Conservation (phyloP, 2,797 vertebrate genomes). For the Premnoplex brunnescens region DNA sequence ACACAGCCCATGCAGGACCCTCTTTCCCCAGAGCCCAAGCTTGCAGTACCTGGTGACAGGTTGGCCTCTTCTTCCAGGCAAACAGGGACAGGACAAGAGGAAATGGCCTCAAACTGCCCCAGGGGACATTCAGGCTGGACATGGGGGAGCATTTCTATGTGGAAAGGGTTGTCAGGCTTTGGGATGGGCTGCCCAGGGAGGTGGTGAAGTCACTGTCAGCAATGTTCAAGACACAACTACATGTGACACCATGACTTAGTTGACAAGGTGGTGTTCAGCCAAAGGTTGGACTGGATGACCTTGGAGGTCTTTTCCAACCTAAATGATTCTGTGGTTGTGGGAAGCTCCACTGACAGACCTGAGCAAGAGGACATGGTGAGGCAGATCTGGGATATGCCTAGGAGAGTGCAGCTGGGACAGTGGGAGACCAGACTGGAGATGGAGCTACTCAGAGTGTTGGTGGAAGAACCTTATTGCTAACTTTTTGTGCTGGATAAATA, state of each 20-base stretch:
- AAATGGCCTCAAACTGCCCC: fast-evolving
- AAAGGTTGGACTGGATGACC: background rate
- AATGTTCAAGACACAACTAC: background rate
- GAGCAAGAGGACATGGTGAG: background rate
- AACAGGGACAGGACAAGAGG: background rate
- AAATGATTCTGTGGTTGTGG: background rate
- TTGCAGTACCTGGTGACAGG: background rate
- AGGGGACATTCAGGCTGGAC: background rate
- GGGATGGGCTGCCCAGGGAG: background rate
- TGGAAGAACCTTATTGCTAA: background rate
- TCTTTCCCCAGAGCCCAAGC: background rate
- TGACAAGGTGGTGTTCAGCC: background rate
- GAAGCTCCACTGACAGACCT: background rate
- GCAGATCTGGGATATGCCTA: background rate
- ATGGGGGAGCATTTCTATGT: background rate
- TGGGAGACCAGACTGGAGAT: background rate
- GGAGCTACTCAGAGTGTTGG: background rate
- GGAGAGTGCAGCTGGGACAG: background rate
- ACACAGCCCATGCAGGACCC: background rate
- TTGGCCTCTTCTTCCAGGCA: background rate
- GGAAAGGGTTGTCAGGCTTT: background rate
- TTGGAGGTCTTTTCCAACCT: background rate
- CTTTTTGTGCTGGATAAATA: background rate
- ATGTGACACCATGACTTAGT: background rate
- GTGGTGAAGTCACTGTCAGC: background rate